Evolutionary conservation across 2,797 vertebrate genomes (phyloP).

Genomic region (Sylvilagus floridanus): DNA sequence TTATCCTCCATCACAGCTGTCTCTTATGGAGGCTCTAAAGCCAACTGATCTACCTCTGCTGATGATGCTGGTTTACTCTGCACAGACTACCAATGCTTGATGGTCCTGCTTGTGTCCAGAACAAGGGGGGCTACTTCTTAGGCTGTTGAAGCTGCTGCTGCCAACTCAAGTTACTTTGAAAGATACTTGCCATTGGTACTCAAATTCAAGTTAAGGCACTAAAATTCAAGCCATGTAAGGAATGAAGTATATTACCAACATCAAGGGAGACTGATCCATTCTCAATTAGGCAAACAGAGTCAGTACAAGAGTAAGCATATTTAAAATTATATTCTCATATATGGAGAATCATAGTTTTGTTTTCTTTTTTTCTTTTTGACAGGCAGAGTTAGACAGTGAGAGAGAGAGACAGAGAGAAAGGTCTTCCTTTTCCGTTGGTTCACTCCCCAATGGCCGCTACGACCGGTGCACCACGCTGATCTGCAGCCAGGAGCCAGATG

Average conservation of each 20-base stretch:
- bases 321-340: not conserved
- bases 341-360: not conserved
- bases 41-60: not conserved
- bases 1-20: not conserved
- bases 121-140: not conserved
- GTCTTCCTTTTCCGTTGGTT: too few relatives aligned
- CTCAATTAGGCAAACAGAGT: not conserved
- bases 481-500: too few relatives aligned
- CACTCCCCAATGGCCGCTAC: too few relatives aligned
- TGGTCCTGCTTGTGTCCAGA: not conserved
- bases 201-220: not conserved
- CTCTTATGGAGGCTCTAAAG: not conserved
- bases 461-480: too few relatives aligned
- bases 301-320: not conserved
- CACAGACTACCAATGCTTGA: not conserved
- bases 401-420: too few relatives aligned
- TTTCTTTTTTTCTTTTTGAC: too few relatives aligned
- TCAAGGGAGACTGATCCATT: not conserved
- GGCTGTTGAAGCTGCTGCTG: not conserved
- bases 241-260: not conserved
- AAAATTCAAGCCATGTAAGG: not conserved
- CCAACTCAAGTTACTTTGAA: not conserved
- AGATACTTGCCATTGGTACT: not conserved
- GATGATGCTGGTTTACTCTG: not conserved
- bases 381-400: too few relatives aligned